Base-by-base conservation (phyloP, 2,888 invertebrate species). In the Quadriops clusia region DNA sequence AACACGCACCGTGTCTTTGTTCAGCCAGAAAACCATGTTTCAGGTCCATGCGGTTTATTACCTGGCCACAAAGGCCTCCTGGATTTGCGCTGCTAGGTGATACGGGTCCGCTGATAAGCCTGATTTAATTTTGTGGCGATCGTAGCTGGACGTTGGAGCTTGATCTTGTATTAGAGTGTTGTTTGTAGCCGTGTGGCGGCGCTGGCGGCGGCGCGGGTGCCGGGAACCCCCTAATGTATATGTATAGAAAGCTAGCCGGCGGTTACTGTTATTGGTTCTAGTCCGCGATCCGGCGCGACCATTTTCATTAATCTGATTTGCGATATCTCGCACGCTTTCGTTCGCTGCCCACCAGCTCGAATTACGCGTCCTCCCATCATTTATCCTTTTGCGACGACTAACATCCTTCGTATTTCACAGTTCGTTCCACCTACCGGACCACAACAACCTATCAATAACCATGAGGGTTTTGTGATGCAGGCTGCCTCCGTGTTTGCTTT, bases 51-150 rank as follows among this genome's bases (percentile, higher is more conserved):
- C 44, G 48, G 49, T 52, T 50, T 47, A 50, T 50, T 50, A 47
- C 47, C 45, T 44, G 43, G 34, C 49, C 50, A 42, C 50, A 51
- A 47, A 45, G 45, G 43, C 43, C 40, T 34, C 39, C 26, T n/a
- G 49, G 50, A 48, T 51, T 47, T 49, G 47, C 43, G 40, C 46
- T 32, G 40, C 40, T 36, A 43, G 47, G 47, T 44, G 46, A 44
- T 45, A 42, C 40, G 39, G 42, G 42, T 38, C 40, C 42, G 43
- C 47, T 49, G 54, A 54, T 54, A 54, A 54, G 52, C 54, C 49
- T 50, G 54, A 54, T 54, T 54, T 54, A 54, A 54, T 54, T 54
- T 54, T 51, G 54, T 47, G 52, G 53, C 51, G 45, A 51, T 53
- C 46, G 44, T 45, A 32, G 47, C 44, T 42, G 50, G 51, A 51